Evolutionary conservation across 2,888 invertebrate genomes (phyloP).

Genomic region (Apodemia mormo): DNA sequence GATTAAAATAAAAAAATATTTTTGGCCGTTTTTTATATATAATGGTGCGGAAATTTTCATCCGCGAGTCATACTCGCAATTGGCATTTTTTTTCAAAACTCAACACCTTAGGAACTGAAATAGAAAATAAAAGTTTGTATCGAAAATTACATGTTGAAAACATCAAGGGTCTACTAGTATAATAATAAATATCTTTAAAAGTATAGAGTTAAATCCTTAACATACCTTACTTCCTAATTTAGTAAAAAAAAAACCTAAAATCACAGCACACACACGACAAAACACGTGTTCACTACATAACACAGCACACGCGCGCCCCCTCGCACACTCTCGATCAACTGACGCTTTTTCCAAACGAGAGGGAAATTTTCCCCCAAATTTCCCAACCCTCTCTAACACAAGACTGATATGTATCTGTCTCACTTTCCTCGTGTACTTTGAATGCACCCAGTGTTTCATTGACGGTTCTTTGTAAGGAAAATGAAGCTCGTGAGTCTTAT

Average conservation of each 20-base stretch:
- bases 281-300: constrained; percentile 1
- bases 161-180: no score
- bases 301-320: neutral
- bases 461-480: constrained; percentile 49
- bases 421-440: constrained; percentile 53
- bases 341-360: constrained; percentile 58
- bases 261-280: neutral
- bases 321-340: neutral
- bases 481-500: neutral
- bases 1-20: no score
- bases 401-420: constrained; percentile 41
- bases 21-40: no score
- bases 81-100: no score
- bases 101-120: no score
- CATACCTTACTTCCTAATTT: neutral
- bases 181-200: no score
- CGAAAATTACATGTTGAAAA: no score
- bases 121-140: no score
- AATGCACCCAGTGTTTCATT: constrained; percentile 68
- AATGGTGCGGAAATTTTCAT: no score
- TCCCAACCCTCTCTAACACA: constrained; percentile 43
- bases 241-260: neutral
- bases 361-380: constrained; percentile 64
- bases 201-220: no score
- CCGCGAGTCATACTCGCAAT: no score